phyloP scores from a whole-genome alignment of 2,797 vertebrate genomes.

The Neopelma chrysocephalum region DNA sequence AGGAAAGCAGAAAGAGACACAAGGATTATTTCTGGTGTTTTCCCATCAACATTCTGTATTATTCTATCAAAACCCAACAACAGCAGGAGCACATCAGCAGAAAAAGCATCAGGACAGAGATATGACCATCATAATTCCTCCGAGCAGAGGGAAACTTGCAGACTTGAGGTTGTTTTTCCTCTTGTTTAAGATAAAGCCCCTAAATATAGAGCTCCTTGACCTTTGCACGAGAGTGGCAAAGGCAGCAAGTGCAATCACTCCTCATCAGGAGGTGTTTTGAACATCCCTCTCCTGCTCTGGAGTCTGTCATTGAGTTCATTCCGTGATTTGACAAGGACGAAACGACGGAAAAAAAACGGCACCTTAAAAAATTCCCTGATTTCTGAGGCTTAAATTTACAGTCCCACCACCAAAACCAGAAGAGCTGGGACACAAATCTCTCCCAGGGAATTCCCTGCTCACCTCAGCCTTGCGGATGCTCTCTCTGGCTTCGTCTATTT shows the following conservation, averaged over 20 bases:
- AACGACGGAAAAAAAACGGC: not conserved
- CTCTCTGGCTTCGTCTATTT: constrained; percentile 93
- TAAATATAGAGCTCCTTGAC: not conserved
- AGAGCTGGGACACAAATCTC: not conserved
- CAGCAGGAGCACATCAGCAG: not conserved
- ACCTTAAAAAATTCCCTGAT: not conserved
- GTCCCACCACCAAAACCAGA: not conserved
- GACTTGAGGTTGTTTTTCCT: not conserved
- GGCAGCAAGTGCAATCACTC: not conserved
- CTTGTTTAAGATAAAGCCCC: not conserved
- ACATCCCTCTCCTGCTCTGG: not conserved
- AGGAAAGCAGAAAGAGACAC: not conserved
- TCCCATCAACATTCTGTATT: not conserved
- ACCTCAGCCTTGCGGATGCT: constrained; percentile 96
- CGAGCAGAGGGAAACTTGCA: not conserved
- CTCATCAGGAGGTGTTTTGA: not conserved
- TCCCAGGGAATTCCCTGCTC: not conserved
- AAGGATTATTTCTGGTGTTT: not conserved
- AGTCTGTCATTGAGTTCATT: not conserved
- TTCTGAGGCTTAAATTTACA: not conserved
- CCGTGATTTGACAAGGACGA: not conserved
- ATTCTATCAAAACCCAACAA: not conserved
- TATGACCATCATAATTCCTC: not conserved
- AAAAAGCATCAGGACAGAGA: not conserved
- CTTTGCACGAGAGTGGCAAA: not conserved